Evolutionary conservation across 2,888 invertebrate genomes (phyloP).

Genomic region (Ypsolopha scabrella): DNA sequence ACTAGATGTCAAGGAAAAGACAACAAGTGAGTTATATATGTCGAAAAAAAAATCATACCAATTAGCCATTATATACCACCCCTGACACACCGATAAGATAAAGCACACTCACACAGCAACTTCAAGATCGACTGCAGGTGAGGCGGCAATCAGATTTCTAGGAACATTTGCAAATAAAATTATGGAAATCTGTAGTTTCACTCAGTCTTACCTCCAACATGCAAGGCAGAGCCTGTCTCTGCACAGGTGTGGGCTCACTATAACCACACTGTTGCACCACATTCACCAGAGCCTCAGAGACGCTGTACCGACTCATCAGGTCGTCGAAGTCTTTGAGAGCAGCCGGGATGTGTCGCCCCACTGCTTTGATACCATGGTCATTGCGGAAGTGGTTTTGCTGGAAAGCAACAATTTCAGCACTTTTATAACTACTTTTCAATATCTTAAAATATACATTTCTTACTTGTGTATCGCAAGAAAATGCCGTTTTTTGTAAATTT

Average conservation of each 20-base stretch:
- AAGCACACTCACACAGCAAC: too few relatives aligned
- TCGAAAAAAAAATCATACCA: too few relatives aligned
- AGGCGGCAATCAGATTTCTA: too few relatives aligned
- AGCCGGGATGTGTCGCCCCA: constrained; percentile 83
- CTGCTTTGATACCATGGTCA: constrained; percentile 79
- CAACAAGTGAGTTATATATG: too few relatives aligned
- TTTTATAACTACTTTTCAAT: background rate
- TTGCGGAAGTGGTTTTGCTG: constrained; percentile 83
- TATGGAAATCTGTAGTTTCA: too few relatives aligned
- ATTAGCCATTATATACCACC: too few relatives aligned
- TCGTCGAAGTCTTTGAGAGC: constrained; percentile 80
- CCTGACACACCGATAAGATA: too few relatives aligned
- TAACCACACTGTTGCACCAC: constrained; percentile 81
- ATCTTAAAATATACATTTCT: background rate
- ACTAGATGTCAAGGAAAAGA: too few relatives aligned
- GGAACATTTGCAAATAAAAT: too few relatives aligned
- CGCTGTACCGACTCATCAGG: constrained; percentile 64
- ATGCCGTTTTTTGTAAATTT: too few relatives aligned
- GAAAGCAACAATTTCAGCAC: constrained; percentile 14
- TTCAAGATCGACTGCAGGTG: too few relatives aligned
- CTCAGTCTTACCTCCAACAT: constrained; percentile 76
- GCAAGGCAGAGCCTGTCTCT: constrained; percentile 92
- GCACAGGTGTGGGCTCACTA: constrained; percentile 85
- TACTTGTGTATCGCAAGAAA: background rate
- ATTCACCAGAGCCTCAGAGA: constrained; percentile 72